A percentile compares a stretch with the other conserved stretches of the same genome.
Conservation (phyloP, 2,888 invertebrate genomes). For the Cantharis lateralis region DNA sequence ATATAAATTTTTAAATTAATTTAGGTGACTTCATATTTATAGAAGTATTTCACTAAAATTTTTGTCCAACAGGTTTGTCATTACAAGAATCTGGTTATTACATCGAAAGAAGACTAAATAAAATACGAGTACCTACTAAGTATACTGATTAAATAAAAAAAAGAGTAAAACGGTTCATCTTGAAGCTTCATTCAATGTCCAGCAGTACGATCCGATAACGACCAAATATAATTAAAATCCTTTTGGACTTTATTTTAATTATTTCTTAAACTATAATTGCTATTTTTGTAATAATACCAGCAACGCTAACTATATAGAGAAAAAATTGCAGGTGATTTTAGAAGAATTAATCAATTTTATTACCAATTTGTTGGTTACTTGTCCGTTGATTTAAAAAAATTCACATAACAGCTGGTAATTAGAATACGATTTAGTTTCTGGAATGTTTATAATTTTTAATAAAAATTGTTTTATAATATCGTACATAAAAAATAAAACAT, state of each 20-base stretch:
- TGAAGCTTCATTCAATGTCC: neutral
- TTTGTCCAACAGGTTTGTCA: neutral
- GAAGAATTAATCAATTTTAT: slow-evolving; percentile 35
- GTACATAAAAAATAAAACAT: neutral
- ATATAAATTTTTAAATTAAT: neutral
- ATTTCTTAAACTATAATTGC: neutral
- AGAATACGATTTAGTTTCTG: slow-evolving; percentile 26
- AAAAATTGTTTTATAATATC: neutral
- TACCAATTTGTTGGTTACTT: slow-evolving; percentile 31
- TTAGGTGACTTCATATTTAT: neutral
- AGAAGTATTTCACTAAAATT: neutral
- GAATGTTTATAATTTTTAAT: neutral
- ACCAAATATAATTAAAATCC: neutral
- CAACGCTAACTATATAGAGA: neutral
- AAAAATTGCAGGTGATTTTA: slow-evolving; percentile 39
- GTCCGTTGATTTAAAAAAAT: slow-evolving; percentile 37
- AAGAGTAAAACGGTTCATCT: neutral
- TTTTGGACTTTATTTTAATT: neutral
- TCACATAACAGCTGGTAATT: slow-evolving; percentile 38
- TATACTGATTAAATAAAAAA: too few species aligned
- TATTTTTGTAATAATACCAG: neutral
- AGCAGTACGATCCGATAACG: neutral
- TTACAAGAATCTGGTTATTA: neutral
- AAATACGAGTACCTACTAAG: neutral
- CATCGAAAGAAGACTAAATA: neutral